These are phyloP conservation scores for Zapus hudsonius DNA, from an alignment of 2,113 vertebrate species.

Conservation along the genomic window DNA sequence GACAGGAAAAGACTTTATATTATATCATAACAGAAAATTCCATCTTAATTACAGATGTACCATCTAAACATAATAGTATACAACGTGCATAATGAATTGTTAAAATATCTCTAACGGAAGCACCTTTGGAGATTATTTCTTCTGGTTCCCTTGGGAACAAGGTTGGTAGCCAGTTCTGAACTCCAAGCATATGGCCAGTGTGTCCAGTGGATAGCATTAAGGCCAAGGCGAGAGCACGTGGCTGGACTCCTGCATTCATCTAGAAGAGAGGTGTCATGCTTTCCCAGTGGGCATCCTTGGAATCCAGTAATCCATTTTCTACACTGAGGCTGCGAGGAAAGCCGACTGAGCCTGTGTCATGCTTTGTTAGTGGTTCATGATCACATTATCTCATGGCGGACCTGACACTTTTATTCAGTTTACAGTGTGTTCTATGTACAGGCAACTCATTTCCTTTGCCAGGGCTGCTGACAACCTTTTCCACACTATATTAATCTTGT, in stretches of 20 bases:
- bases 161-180: background rate
- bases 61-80: background rate
- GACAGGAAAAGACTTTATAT: background rate
- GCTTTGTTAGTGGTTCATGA: slow-evolving; percentile 98
- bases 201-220: slow-evolving; percentile 56
- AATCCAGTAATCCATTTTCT: slow-evolving; percentile 97
- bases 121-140: background rate
- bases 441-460: slow-evolving; percentile 95
- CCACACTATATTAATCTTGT: slow-evolving; percentile 99
- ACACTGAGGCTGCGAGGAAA: slow-evolving; percentile 91
- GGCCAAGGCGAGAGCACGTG: slow-evolving; percentile 60
- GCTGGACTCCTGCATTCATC: slow-evolving; percentile 82
- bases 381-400: slow-evolving; percentile 98
- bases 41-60: background rate
- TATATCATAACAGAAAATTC: background rate
- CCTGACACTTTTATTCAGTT: slow-evolving; percentile 99
- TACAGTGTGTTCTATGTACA: slow-evolving; percentile 94
- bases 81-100: background rate
- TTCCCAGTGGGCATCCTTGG: slow-evolving; percentile 87
- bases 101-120: background rate
- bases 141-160: background rate
- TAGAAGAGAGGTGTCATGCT: slow-evolving; percentile 88
- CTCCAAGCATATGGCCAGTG: slow-evolving; percentile 29
- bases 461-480: slow-evolving; percentile 97
- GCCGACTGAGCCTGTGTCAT: slow-evolving; percentile 93